Evolutionary conservation across 2,888 invertebrate species (phyloP).

Genomic region (Branchipolynoe longqiensis): DNA sequence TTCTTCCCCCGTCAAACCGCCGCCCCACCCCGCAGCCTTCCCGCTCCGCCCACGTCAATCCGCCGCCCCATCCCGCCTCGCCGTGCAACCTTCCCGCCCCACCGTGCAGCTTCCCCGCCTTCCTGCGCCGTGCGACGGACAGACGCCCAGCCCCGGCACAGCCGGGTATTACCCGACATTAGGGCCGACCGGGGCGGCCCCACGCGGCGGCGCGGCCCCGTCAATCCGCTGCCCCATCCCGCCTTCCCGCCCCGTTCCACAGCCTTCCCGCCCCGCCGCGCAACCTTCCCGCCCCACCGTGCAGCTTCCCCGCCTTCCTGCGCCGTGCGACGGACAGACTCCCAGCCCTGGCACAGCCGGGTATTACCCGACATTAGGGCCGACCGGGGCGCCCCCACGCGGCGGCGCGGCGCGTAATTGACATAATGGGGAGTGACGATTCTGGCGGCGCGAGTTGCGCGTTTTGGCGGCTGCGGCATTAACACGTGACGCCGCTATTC

Average conservation of each 20-base stretch:
- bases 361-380: constrained; percentile 49
- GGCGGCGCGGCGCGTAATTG: constrained; percentile 1
- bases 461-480: constrained; percentile 11
- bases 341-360: constrained; percentile 2
- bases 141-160: background rate
- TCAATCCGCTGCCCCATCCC: no score
- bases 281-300: no score
- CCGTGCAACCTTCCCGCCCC: no score
- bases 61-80: no score
- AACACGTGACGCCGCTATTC: constrained; percentile 33
- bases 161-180: constrained; percentile 53
- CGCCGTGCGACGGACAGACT: no score
- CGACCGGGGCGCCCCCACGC: constrained; percentile 2
- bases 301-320: no score
- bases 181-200: constrained; percentile 5
- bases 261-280: no score
- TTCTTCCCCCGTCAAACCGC: no score
- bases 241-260: no score
- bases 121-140: no score
- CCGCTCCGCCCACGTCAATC: background rate
- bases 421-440: constrained; percentile 31
- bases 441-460: background rate
- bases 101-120: no score
- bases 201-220: background rate
- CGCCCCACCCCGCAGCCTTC: no score